A percentile compares a stretch with the other conserved stretches of the same genome.
These are phyloP conservation scores for Cryptosula pallasiana DNA, from an alignment of 2,888 invertebrate genomes.

Conservation along the genomic window DNA sequence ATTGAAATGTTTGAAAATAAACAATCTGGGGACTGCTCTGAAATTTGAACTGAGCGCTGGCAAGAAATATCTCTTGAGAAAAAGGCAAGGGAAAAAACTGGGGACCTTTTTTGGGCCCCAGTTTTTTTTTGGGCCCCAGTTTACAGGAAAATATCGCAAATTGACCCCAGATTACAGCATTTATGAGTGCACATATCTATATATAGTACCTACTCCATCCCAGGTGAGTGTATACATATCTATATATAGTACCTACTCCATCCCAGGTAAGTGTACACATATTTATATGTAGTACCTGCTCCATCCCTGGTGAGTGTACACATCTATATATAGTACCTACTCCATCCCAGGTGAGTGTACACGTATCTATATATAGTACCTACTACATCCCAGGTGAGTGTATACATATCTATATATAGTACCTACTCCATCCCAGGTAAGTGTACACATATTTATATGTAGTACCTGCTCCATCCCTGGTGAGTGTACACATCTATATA, in stretches of 20 bases:
- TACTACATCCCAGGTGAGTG: constrained; percentile 77
- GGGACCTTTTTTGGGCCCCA: no score
- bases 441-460: constrained; percentile 75
- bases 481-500: constrained; percentile 76
- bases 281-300: constrained; percentile 85
- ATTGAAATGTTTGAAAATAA: no score
- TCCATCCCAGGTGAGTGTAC: constrained; percentile 70
- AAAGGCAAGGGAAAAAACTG: no score
- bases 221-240: constrained; percentile 72
- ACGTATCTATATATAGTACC: constrained; percentile 84
- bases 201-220: constrained; percentile 84
- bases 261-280: constrained; percentile 69
- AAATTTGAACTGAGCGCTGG: no score
- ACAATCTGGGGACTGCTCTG: no score
- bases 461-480: constrained; percentile 86
- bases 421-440: constrained; percentile 81
- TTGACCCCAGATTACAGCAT: no score
- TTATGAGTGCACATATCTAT: constrained; percentile 88
- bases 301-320: constrained; percentile 72
- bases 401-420: constrained; percentile 79
- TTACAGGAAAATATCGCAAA: no score
- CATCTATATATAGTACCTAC: constrained; percentile 87
- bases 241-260: constrained; percentile 84
- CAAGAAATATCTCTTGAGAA: no score
- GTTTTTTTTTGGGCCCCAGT: no score